These are phyloP conservation scores for Drosophila robusta DNA, from an alignment of 2,888 invertebrate genomes.

Conservation along the genomic window DNA sequence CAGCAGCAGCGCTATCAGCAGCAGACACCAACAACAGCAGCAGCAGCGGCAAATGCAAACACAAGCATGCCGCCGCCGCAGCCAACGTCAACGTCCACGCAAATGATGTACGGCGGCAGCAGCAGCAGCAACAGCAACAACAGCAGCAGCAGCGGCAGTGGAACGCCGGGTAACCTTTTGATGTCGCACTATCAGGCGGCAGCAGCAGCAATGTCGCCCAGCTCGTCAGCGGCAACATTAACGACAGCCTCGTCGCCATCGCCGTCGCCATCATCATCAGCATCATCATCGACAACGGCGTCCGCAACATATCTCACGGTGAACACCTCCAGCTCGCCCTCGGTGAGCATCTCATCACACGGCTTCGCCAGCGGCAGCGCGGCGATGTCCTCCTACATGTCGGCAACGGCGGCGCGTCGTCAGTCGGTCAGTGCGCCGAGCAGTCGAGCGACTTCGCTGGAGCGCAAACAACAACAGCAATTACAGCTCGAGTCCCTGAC, in stretches of 20 bases:
- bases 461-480: constrained; percentile 78
- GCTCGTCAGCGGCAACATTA: constrained; percentile 36
- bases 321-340: constrained; percentile 40
- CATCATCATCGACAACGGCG: constrained; percentile 6
- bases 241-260: constrained; percentile 28
- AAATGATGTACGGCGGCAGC: constrained; percentile 57
- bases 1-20: constrained; percentile 69
- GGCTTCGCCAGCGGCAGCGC: constrained; percentile 70
- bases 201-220: constrained; percentile 42
- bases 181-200: constrained; percentile 59
- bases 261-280: constrained; percentile 13
- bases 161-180: constrained; percentile 55
- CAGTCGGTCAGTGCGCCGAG: constrained; percentile 81
- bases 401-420: constrained; percentile 65
- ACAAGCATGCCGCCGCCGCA: constrained; percentile 75
- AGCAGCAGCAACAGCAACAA: neutral
- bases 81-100: constrained; percentile 65
- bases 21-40: constrained; percentile 52
- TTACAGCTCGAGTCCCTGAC: constrained; percentile 47
- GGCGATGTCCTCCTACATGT: constrained; percentile 68
- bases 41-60: constrained; percentile 47
- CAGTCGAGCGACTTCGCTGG: constrained; percentile 83
- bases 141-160: constrained; percentile 31
- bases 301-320: constrained; percentile 57
- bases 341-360: constrained; percentile 67